Conservation (phyloP, 1,140 invertebrate species). For the Solenopsis invicta region DNA sequence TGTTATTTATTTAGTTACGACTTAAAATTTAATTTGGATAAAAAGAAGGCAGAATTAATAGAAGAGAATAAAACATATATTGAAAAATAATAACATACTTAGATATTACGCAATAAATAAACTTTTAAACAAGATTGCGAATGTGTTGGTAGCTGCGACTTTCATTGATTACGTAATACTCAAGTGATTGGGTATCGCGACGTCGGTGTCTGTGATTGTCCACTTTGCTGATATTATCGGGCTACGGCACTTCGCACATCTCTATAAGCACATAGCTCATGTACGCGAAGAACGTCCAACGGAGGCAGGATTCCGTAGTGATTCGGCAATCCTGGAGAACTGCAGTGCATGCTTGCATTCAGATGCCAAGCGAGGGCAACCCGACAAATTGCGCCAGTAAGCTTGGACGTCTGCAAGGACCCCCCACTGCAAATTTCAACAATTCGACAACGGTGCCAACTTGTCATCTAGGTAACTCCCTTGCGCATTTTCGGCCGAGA, state of each 20-base stretch:
- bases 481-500: conserved; percentile 22
- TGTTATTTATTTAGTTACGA: background rate
- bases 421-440: conserved; percentile 63
- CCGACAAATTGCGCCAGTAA: conserved; percentile 76
- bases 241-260: background rate
- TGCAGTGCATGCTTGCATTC: conserved; percentile 68
- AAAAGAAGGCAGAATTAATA: background rate
- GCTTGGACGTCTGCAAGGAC: conserved; percentile 48
- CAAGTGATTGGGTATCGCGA: background rate
- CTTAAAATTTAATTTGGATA: background rate
- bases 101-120: background rate
- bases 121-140: background rate
- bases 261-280: conserved; percentile 7
- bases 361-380: conserved; percentile 73
- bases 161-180: conserved; percentile 2
- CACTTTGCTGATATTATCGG: conserved; percentile 19
- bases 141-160: background rate
- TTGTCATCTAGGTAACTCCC: conserved; percentile 50
- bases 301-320: conserved; percentile 71
- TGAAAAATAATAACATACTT: background rate
- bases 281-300: conserved; percentile 19
- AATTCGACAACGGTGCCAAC: conserved; percentile 65
- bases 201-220: background rate
- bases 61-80: background rate
- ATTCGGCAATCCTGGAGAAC: conserved; percentile 77